phyloP scores from a whole-genome alignment of 2,888 invertebrate genomes.

The Bombylius discolor region DNA sequence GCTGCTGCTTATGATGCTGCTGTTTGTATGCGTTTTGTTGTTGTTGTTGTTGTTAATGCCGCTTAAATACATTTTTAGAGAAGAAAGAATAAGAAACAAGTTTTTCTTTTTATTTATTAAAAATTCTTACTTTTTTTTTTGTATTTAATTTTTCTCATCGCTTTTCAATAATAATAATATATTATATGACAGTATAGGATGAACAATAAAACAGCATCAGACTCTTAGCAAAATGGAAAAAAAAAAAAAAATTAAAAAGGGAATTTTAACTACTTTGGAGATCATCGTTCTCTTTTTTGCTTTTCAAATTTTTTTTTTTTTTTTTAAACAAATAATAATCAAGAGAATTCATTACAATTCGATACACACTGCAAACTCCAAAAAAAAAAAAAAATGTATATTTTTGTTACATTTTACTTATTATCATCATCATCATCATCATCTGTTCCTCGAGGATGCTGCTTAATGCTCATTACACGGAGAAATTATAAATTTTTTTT shows the following conservation, averaged over 20 bases:
- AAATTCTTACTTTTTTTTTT: too few species aligned
- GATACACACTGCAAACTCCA: not conserved
- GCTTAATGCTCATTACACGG: too few species aligned
- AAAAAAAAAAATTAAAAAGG: not conserved
- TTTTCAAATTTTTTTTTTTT: not conserved
- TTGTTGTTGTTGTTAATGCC: too few species aligned
- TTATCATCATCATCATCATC: too few species aligned
- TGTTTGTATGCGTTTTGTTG: too few species aligned
- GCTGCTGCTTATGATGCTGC: too few species aligned
- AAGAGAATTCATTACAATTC: not conserved
- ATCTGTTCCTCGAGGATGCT: too few species aligned
- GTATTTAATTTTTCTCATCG: not conserved
- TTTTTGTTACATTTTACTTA: too few species aligned
- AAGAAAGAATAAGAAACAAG: not conserved
- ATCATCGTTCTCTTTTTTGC: not conserved
- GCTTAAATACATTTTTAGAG: not conserved
- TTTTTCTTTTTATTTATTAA: too few species aligned
- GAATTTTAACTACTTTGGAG: constrained; percentile 7
- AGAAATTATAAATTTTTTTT: too few species aligned
- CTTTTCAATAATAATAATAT: not conserved
- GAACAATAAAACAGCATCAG: constrained; percentile 1
- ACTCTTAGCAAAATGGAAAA: too few species aligned
- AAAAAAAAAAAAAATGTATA: not conserved
- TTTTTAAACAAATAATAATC: too few species aligned
- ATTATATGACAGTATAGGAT: constrained; percentile 4